These are phyloP conservation scores for Leptopilina boulardi DNA, from an alignment of 1,140 invertebrate genomes.

Conservation along the genomic window DNA sequence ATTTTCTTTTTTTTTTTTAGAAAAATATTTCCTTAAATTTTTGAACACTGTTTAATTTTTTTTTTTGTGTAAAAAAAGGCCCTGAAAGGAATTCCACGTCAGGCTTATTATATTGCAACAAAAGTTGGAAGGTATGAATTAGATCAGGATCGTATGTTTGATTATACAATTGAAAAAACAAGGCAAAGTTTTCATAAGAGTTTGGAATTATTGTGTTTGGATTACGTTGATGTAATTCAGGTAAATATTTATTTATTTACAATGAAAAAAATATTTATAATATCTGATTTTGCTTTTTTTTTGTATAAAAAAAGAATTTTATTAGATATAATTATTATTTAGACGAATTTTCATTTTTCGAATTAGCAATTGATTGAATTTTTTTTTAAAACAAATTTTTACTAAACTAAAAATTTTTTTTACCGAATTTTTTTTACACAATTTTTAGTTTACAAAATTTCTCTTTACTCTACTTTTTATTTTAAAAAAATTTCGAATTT, in stretches of 20 bases:
- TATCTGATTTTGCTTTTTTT: too few species aligned
- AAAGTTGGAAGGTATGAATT: conserved; percentile 92
- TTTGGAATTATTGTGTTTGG: conserved; percentile 83
- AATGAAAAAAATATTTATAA: too few species aligned
- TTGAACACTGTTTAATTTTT: neutral
- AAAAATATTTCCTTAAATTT: conserved; percentile 36
- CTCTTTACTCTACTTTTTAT: too few species aligned
- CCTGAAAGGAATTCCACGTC: conserved; percentile 85
- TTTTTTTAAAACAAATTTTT: too few species aligned
- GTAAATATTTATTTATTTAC: conserved; percentile 70
- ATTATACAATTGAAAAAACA: conserved; percentile 88
- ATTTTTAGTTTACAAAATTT: too few species aligned
- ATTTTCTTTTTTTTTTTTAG: neutral
- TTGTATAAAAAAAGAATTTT: too few species aligned
- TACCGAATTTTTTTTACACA: too few species aligned
- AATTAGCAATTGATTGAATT: too few species aligned
- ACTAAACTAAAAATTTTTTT: too few species aligned
- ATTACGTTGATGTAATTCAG: conserved; percentile 94
- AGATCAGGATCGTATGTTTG: conserved; percentile 87
- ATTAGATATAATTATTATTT: too few species aligned
- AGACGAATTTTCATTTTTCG: too few species aligned
- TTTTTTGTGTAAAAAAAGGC: conserved; percentile 77
- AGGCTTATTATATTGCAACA: conserved; percentile 93
- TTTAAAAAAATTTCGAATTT: too few species aligned
- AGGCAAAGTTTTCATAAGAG: conserved; percentile 86